Conservation (phyloP, 2,797 vertebrate species). For the Orientallactaga sibirica region DNA sequence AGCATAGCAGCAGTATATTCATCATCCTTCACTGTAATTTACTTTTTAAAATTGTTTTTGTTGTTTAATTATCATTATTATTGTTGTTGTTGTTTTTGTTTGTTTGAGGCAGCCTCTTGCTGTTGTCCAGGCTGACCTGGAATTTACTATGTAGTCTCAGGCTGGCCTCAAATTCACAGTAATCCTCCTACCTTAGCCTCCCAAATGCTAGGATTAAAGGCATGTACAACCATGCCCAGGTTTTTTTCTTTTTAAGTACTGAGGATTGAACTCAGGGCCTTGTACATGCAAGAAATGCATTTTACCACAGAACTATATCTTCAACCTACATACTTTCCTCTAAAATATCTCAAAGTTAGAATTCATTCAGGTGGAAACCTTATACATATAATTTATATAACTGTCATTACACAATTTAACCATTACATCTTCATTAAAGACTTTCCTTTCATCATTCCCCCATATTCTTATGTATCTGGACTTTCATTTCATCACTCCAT, state of each 20-base stretch:
- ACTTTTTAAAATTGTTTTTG: background rate
- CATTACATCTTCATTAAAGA: background rate
- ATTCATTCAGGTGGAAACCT: constrained; percentile 20
- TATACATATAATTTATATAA: background rate
- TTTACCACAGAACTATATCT: background rate
- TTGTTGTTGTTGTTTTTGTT: too few relatives aligned
- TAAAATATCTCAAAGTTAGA: background rate
- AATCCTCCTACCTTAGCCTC: too few relatives aligned
- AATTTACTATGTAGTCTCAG: too few relatives aligned
- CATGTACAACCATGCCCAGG: too few relatives aligned
- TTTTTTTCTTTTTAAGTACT: too few relatives aligned
- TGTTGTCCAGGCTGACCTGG: too few relatives aligned
- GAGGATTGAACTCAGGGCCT: background rate
- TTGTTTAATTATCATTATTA: too few relatives aligned
- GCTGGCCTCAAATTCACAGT: too few relatives aligned
- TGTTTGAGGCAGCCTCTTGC: too few relatives aligned
- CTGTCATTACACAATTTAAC: background rate
- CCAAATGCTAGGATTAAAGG: too few relatives aligned
- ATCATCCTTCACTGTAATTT: background rate
- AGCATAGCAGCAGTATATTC: background rate
- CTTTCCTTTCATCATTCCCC: background rate
- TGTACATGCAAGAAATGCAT: background rate
- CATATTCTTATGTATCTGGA: background rate
- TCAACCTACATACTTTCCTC: background rate
- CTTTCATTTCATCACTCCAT: background rate